A percentile compares a stretch with the other conserved stretches of the same genome.
Evolutionary conservation across 1,140 invertebrate species (phyloP).

Genomic region (Ladona fulva): DNA sequence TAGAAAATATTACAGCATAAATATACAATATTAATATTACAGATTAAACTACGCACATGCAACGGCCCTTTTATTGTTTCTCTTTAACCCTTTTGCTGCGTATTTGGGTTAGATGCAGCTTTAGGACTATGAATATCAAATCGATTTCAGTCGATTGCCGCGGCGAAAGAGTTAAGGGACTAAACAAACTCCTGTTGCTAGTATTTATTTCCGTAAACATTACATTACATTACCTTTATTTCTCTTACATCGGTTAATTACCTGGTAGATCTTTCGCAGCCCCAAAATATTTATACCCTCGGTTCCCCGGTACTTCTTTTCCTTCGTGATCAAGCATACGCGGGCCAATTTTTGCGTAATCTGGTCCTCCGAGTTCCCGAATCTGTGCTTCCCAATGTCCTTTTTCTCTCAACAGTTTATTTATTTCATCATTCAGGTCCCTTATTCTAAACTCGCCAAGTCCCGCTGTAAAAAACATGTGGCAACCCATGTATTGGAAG

Average conservation of each 20-base stretch:
- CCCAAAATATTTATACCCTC: slow-evolving; percentile 99
- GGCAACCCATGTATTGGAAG: neutral
- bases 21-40: too few relatives aligned
- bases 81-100: too few relatives aligned
- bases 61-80: too few relatives aligned
- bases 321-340: slow-evolving; percentile 93
- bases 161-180: too few relatives aligned
- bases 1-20: too few relatives aligned
- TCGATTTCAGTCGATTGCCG: too few relatives aligned
- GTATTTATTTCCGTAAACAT: too few relatives aligned
- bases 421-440: slow-evolving; percentile 99
- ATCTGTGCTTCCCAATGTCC: slow-evolving; percentile 97
- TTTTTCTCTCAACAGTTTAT: slow-evolving; percentile 90
- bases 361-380: slow-evolving; percentile 86
- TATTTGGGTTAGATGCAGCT: too few relatives aligned
- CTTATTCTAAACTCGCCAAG: slow-evolving; percentile 95
- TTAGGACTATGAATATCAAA: too few relatives aligned
- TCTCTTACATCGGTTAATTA: slow-evolving; percentile 30
- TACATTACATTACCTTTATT: too few relatives aligned
- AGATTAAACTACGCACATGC: too few relatives aligned
- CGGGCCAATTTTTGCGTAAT: slow-evolving; percentile 86
- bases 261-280: slow-evolving; percentile 96
- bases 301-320: slow-evolving; percentile 93
- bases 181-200: too few relatives aligned
- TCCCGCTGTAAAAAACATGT: slow-evolving; percentile 57